Conservation (phyloP, 2,888 invertebrate species). For the Cephalotes varians region DNA sequence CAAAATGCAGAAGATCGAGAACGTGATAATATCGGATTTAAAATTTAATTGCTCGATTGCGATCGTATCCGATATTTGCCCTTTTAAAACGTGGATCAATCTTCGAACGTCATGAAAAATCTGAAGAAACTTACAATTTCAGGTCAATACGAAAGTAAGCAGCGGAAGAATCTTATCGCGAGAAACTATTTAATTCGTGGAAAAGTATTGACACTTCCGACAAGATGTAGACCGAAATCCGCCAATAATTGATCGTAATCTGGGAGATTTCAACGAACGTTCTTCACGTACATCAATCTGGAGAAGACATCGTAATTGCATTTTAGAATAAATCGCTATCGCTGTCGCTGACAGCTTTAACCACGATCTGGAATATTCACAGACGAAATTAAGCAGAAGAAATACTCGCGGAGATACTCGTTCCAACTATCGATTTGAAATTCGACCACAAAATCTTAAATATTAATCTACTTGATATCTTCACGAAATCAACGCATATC, state of each 20-base stretch:
- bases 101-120: not conserved
- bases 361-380: not conserved
- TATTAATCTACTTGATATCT: not conserved
- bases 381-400: not conserved
- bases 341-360: no score
- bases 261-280: not conserved
- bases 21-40: not conserved
- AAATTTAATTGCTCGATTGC: not conserved
- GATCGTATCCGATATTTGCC: not conserved
- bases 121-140: not conserved
- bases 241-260: not conserved
- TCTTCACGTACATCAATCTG: not conserved
- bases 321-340: not conserved
- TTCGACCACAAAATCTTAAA: not conserved
- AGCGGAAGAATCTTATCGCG: not conserved
- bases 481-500: not conserved
- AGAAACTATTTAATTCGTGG: not conserved
- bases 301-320: not conserved
- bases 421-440: not conserved
- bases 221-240: slow-evolving; percentile 1
- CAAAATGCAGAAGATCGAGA: not conserved
- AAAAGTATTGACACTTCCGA: not conserved
- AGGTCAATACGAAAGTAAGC: slow-evolving; percentile 8
- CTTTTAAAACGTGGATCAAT: no score
- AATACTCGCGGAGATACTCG: not conserved